A percentile compares a stretch with the other conserved stretches of the same genome.
These are phyloP conservation scores for Capreolus pygargus DNA, from an alignment of 2,113 vertebrate genomes.

Conservation along the genomic window DNA sequence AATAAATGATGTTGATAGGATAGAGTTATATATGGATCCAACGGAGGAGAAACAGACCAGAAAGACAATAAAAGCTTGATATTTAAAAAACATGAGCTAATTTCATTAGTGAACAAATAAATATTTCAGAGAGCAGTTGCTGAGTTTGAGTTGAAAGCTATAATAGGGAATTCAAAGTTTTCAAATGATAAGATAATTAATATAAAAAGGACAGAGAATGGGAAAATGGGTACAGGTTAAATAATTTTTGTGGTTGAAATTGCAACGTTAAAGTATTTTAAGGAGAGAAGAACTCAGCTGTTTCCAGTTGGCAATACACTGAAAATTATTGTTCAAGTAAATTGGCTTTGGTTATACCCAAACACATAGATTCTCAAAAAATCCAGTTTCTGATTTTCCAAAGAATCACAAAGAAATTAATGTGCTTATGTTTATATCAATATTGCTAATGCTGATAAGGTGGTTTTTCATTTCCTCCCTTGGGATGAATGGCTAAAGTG, in stretches of 20 bases:
- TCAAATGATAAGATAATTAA: neutral
- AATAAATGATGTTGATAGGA: neutral
- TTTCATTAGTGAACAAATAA: neutral
- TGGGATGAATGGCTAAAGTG: neutral
- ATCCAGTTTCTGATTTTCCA: constrained; percentile 11
- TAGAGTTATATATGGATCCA: neutral
- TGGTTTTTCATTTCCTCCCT: neutral
- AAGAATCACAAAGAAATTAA: constrained; percentile 28
- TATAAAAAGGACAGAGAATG: neutral
- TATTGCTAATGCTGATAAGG: neutral
- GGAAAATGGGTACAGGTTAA: neutral
- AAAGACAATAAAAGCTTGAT: neutral
- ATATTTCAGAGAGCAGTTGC: constrained; percentile 2
- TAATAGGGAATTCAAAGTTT: neutral
- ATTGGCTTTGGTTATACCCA: constrained; percentile 20
- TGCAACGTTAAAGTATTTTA: neutral
- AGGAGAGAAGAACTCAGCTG: constrained; percentile 37
- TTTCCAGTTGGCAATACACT: constrained; percentile 33
- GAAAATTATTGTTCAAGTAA: constrained; percentile 27
- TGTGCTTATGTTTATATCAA: constrained; percentile 22
- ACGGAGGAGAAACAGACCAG: neutral
- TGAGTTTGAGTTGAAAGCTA: neutral
- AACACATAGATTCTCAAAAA: constrained; percentile 42
- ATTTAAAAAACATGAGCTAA: constrained; percentile 17
- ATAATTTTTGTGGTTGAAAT: neutral